Evolutionary conservation across 2,113 vertebrate species (phyloP).

Genomic region (Ctenomys sociabilis): DNA sequence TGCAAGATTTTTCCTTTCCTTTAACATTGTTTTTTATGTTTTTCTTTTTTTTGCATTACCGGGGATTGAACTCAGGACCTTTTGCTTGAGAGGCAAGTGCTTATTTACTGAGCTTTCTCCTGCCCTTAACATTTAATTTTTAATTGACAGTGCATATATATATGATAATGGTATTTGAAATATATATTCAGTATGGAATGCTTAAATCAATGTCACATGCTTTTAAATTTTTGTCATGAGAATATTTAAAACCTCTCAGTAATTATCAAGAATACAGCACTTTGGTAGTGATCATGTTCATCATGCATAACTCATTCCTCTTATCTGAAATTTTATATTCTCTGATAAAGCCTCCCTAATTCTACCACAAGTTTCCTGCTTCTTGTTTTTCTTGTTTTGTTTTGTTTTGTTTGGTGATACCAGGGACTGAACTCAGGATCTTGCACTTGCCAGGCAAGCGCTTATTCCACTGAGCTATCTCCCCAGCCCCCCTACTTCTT

Average conservation of each 20-base stretch:
- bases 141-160: neutral
- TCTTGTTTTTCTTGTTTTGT: too few relatives aligned
- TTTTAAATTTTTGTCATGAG: neutral
- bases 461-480: too few relatives aligned
- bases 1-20: neutral
- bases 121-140: neutral
- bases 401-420: too few relatives aligned
- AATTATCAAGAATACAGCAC: neutral
- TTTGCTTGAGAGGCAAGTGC: too few relatives aligned
- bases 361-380: fast-evolving
- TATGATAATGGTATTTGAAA: neutral
- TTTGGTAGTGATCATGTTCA: neutral
- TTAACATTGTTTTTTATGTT: too few relatives aligned
- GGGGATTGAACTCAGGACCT: too few relatives aligned
- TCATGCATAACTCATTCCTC: neutral
- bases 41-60: too few relatives aligned
- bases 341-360: neutral
- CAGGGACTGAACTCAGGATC: too few relatives aligned
- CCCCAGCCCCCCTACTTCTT: too few relatives aligned
- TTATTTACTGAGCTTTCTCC: too few relatives aligned
- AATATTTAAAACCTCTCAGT: neutral
- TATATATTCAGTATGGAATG: neutral
- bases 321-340: neutral
- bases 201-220: neutral
- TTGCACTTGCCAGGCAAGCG: too few relatives aligned